These are phyloP conservation scores for Gila robusta DNA, from an alignment of 2,797 vertebrate species.

Conservation along the genomic window DNA sequence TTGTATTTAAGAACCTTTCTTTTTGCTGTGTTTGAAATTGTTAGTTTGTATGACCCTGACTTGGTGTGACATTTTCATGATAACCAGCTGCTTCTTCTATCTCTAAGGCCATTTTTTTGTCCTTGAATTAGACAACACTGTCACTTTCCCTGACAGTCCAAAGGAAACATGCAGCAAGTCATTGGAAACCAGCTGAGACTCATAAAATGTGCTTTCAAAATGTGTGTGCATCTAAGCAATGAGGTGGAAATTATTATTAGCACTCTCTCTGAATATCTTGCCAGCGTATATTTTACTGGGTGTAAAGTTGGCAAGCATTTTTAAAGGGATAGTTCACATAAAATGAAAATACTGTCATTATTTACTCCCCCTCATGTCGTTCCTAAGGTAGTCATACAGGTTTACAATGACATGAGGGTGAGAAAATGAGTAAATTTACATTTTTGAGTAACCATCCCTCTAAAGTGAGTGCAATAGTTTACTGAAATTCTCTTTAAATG, in stretches of 20 bases:
- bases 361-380: not conserved
- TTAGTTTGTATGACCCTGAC: conserved; percentile 13
- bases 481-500: not conserved
- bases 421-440: not conserved
- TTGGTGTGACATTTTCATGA: conserved; percentile 15
- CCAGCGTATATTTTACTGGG: conserved; percentile 48
- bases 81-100: conserved; percentile 24
- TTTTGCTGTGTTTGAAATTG: not conserved
- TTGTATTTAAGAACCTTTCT: not conserved
- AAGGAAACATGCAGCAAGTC: conserved; percentile 33
- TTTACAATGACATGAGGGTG: not conserved
- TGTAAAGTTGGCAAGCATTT: conserved; percentile 21
- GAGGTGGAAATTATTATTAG: conserved; percentile 56
- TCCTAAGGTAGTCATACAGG: too few relatives aligned
- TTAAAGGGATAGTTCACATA: conserved; percentile 11
- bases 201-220: conserved; percentile 42
- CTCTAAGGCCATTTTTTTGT: conserved; percentile 22
- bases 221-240: conserved; percentile 43
- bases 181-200: conserved; percentile 50
- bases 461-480: not conserved
- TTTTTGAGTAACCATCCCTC: not conserved
- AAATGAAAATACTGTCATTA: not conserved
- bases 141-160: conserved; percentile 34
- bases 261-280: conserved; percentile 43
- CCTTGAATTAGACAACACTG: not conserved